Evolutionary conservation across 2,113 vertebrate species (phyloP).

Genomic region (Ginglymostoma cirratum): DNA sequence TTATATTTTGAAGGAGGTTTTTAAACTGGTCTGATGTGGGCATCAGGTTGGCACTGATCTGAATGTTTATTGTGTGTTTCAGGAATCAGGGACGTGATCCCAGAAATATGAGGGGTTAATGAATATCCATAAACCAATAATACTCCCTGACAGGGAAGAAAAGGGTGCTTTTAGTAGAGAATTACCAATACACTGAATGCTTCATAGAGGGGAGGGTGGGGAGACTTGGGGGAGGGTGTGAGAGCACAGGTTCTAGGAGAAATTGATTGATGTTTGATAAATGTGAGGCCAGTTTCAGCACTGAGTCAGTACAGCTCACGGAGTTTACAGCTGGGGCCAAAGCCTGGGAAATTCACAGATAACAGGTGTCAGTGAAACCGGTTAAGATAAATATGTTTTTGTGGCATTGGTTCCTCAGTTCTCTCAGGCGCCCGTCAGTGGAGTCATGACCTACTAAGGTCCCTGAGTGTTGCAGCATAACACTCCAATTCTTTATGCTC

Average conservation of each 20-base stretch:
- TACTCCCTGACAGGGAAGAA: background rate
- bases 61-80: background rate
- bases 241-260: background rate
- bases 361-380: slow-evolving; percentile 17
- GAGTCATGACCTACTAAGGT: background rate
- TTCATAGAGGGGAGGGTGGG: background rate
- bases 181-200: background rate
- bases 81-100: background rate
- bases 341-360: slow-evolving; percentile 32
- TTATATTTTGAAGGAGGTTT: background rate
- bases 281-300: background rate
- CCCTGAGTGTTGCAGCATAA: background rate
- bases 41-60: background rate
- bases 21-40: background rate
- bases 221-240: background rate
- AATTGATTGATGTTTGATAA: background rate
- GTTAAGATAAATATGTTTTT: slow-evolving; percentile 27
- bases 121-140: background rate
- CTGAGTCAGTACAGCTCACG: no score
- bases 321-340: background rate
- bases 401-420: background rate
- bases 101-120: background rate
- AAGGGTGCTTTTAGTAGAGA: background rate
- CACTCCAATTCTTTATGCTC: background rate
- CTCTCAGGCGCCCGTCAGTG: background rate